Percentiles rank a stretch among this genome's conserved stretches.
Conservation (phyloP, 2,888 invertebrate genomes). For the Xestia rhomboidea region DNA sequence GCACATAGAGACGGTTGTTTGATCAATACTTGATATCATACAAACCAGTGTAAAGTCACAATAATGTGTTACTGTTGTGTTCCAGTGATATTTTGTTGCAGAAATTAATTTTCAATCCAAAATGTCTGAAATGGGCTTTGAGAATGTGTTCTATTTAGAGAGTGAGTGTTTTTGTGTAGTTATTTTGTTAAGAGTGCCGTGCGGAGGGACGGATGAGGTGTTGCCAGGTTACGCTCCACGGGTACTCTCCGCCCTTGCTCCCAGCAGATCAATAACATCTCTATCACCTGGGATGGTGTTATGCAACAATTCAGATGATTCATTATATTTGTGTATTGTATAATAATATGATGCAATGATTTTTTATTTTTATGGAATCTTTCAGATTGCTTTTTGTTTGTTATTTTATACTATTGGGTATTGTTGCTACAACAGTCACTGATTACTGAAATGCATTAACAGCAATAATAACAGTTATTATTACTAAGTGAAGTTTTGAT, state of each 20-base stretch:
- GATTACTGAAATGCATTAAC: slow-evolving; percentile 13
- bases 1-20: slow-evolving; percentile 86
- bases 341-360: slow-evolving; percentile 26
- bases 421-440: slow-evolving; percentile 25
- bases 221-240: slow-evolving; percentile 87
- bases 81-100: slow-evolving; percentile 68
- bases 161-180: slow-evolving; percentile 86
- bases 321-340: slow-evolving; percentile 65
- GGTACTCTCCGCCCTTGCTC: slow-evolving; percentile 81
- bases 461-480: background rate
- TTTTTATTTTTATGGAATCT: slow-evolving; percentile 2
- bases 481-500: background rate
- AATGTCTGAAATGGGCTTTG: slow-evolving; percentile 89
- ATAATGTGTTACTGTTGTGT: slow-evolving; percentile 81
- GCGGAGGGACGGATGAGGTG: slow-evolving; percentile 85
- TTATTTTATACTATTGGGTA: slow-evolving; percentile 14
- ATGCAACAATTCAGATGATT: slow-evolving; percentile 81
- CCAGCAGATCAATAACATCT: slow-evolving; percentile 89
- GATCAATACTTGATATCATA: slow-evolving; percentile 85
- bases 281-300: slow-evolving; percentile 84
- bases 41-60: slow-evolving; percentile 76
- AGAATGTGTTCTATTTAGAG: slow-evolving; percentile 89
- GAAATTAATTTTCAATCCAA: slow-evolving; percentile 71
- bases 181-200: slow-evolving; percentile 75
- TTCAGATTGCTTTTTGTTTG: background rate